These are phyloP conservation scores for Antechinus stuartii DNA, from an alignment of 2,113 vertebrate species.

Conservation along the genomic window DNA sequence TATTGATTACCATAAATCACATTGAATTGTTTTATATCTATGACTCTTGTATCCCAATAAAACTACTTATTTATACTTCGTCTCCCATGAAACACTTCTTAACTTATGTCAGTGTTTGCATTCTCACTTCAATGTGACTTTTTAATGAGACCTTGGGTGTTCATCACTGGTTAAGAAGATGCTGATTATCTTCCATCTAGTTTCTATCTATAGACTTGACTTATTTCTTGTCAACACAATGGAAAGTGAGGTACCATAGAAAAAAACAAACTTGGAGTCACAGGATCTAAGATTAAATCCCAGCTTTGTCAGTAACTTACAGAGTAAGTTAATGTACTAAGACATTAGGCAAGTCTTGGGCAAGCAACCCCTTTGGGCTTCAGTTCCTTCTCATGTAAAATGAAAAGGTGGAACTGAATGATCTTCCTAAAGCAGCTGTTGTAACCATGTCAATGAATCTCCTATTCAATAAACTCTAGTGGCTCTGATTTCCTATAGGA, in stretches of 20 bases:
- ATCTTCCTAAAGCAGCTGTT: no score
- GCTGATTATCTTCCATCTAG: conserved; percentile 70
- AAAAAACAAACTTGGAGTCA: no score
- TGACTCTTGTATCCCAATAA: conserved; percentile 67
- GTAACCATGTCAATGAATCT: no score
- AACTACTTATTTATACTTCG: conserved; percentile 48
- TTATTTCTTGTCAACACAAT: conserved; percentile 53
- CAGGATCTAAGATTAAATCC: no score
- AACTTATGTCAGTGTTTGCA: conserved; percentile 59
- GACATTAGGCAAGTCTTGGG: no score
- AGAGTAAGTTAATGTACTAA: no score
- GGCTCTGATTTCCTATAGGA: no score
- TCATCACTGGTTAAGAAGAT: conserved; percentile 71
- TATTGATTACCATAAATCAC: conserved; percentile 67
- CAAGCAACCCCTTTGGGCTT: no score
- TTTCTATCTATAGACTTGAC: conserved; percentile 63
- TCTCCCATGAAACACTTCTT: conserved; percentile 42
- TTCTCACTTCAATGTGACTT: conserved; percentile 66
- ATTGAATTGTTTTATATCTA: conserved; percentile 61
- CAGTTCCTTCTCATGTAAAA: no score
- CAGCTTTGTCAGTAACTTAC: no score
- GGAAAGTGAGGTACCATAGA: conserved; percentile 10
- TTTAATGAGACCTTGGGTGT: conserved; percentile 66
- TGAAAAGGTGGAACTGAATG: no score
- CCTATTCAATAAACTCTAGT: no score